Evolutionary conservation across 2,888 invertebrate genomes (phyloP), one percentile per base, ranked within the genome.

Genomic region (Phaedon cochleariae): DNA sequence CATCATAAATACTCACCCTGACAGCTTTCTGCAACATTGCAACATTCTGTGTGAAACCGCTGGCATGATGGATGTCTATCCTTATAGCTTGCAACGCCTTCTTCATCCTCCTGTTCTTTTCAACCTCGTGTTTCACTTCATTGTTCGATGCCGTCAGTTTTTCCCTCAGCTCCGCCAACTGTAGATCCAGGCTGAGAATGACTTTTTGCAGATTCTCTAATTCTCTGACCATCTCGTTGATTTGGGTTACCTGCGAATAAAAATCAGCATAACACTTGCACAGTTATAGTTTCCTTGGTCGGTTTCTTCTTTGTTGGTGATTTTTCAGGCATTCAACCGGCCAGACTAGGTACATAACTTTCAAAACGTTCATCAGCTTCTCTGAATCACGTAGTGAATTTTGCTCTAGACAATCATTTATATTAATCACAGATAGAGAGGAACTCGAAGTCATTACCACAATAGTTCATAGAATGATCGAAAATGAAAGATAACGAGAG

Each of bases 171-270:
- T 93, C 93, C 68, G 86, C 87, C 69, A 94, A 86, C 81, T 93
- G 92, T 65, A 94, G 85, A 79, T 94, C 93, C 82, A 86, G 72
- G 81, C 84, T 77, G 53, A 81, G 85, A 79, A 92, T 93, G 76
- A 89, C 89, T 80, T 92, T 92, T 80, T 94, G 90, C 68, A 95
- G 87, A 74, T 88, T 89, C 79, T 93, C 91, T 77, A 95, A 82
- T 74, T 95, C 94, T 48, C 88, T 88, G 81, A 96, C 95, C 92
- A 96, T 91, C 82, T 92, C 91, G 53, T 87, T 86, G 57, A 94
- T 93, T 80, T 95, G 92, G 67, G 59, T 67, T 6, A 68, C 52
- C 71, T 71, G 45, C n/a, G n/a, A n/a, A n/a, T n/a, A n/a, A n/a
- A n/a, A n/a, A n/a, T n/a, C n/a, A n/a, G n/a, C n/a, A n/a, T n/a